Conservation (phyloP, 2,113 vertebrate genomes). For the Arizona elegans region DNA sequence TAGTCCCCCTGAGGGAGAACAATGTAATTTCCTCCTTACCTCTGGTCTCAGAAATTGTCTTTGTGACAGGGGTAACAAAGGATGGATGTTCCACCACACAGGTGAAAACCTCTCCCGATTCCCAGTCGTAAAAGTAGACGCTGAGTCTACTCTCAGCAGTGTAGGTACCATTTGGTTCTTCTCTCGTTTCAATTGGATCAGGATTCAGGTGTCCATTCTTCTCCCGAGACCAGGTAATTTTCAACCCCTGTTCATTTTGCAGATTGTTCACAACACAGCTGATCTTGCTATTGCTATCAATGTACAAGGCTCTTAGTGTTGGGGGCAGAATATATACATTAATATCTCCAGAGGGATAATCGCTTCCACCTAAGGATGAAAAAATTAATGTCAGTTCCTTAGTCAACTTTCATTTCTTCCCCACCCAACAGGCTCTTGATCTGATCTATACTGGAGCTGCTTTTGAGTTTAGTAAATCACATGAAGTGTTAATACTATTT, state of each 20-base stretch:
- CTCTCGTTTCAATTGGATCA: accelerated
- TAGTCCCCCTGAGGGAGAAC: neutral
- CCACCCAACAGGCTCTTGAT: neutral
- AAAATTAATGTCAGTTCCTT: neutral
- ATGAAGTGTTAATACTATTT: too few species aligned
- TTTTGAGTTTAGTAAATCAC: neutral
- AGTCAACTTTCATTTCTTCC: neutral
- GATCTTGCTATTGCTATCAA: conserved; percentile 27
- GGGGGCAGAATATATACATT: conserved; percentile 35
- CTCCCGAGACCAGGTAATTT: conserved; percentile 27
- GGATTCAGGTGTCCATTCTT: accelerated
- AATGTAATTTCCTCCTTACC: conserved; percentile 32
- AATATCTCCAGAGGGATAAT: neutral
- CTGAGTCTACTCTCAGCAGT: conserved; percentile 20
- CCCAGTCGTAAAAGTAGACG: conserved; percentile 18
- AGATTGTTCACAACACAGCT: conserved; percentile 53
- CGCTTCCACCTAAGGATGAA: neutral
- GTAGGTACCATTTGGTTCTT: conserved; percentile 6
- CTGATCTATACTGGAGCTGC: neutral
- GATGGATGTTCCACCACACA: conserved; percentile 5
- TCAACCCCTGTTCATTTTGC: accelerated
- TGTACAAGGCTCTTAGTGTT: conserved; percentile 43
- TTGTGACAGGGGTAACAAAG: conserved; percentile 17
- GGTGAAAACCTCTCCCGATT: neutral
- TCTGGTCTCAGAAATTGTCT: neutral